Evolutionary conservation across 1,140 invertebrate species (phyloP).

Genomic region (Lepidurus arcticus): DNA sequence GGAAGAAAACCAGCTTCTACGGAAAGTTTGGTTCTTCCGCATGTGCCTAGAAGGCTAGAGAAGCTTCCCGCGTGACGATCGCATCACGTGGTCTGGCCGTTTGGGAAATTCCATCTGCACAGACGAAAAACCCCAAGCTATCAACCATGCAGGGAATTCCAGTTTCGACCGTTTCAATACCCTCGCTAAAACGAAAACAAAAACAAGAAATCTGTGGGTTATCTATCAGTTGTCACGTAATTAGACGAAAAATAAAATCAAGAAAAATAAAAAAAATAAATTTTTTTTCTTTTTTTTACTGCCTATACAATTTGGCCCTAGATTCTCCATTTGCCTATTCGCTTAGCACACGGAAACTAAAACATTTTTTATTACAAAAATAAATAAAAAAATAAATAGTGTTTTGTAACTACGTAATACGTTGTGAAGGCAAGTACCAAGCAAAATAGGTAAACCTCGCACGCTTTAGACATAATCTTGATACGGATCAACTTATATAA

Average conservation of each 20-base stretch:
- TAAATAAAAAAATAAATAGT: no score
- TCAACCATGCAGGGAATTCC: constrained; percentile 21
- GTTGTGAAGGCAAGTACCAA: no score
- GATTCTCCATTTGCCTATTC: no score
- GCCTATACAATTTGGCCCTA: no score
- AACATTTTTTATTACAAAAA: no score
- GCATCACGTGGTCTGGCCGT: background rate
- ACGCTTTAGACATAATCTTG: no score
- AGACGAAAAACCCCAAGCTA: constrained; percentile 8
- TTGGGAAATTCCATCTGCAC: constrained; percentile 18
- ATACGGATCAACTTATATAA: no score
- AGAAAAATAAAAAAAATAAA: background rate
- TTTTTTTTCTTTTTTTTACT: background rate
- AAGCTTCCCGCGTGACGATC: constrained; percentile 13
- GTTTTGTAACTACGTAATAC: no score
- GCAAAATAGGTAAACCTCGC: no score
- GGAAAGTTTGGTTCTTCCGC: background rate
- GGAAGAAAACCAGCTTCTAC: background rate
- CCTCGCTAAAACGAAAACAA: background rate
- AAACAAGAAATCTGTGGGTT: background rate
- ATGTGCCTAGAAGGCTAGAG: background rate
- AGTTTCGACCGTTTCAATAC: background rate
- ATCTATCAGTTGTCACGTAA: background rate
- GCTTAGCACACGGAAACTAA: no score
- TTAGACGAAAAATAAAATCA: background rate